Conservation (phyloP, 2,888 invertebrate genomes). For the Capitulum mitella region DNA sequence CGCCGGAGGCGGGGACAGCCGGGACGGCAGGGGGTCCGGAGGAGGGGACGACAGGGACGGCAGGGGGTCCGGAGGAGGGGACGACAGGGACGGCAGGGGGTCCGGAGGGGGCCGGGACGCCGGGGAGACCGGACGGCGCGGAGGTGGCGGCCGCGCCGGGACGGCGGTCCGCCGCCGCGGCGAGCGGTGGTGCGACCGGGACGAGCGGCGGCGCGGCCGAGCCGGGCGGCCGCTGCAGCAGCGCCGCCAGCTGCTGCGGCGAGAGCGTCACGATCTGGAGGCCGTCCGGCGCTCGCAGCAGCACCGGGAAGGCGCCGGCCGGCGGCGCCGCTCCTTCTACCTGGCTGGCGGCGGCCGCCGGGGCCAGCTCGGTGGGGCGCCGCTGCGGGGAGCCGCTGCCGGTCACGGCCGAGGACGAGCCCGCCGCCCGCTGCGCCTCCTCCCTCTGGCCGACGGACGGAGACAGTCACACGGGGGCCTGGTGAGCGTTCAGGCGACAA, state of each 20-base stretch:
- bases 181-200: no score
- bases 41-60: neutral
- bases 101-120: neutral
- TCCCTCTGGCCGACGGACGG: neutral
- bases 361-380: neutral
- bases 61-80: neutral
- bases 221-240: neutral
- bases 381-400: neutral
- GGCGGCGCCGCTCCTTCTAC: neutral
- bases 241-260: neutral
- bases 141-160: neutral
- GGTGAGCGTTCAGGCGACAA: neutral
- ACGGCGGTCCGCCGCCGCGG: neutral
- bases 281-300: neutral
- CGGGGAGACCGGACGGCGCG: neutral
- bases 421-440: neutral
- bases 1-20: neutral
- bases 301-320: neutral
- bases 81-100: neutral
- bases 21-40: neutral
- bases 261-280: conserved; percentile 9
- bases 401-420: neutral
- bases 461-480: neutral
- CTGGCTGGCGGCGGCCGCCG: neutral
- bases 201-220: neutral